These are phyloP conservation scores for Eucidaris tribuloides DNA, from an alignment of 35 echinoderm and acorn worm genomes.

Conservation along the genomic window DNA sequence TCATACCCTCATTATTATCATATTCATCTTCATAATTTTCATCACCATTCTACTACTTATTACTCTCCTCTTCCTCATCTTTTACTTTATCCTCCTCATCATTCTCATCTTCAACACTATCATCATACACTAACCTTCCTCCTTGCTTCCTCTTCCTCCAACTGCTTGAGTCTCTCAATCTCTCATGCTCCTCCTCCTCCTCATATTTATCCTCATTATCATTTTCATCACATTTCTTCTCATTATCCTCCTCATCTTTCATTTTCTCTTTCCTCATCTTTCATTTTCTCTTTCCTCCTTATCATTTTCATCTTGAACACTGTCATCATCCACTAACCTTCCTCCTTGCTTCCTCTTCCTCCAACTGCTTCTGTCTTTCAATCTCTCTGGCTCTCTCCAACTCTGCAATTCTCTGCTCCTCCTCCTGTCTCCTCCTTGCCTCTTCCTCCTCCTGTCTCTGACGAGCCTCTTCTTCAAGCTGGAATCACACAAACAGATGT, in stretches of 20 bases:
- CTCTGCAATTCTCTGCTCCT: slow-evolving; percentile 73
- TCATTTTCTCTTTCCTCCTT: neutral
- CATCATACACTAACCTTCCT: slow-evolving; percentile 49
- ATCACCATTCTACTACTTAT: too few relatives aligned
- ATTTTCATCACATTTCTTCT: neutral
- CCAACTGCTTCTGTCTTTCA: slow-evolving; percentile 53
- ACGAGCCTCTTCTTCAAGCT: slow-evolving; percentile 95
- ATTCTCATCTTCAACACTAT: neutral
- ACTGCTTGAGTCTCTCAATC: neutral
- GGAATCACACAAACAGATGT: too few relatives aligned
- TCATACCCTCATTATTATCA: too few relatives aligned
- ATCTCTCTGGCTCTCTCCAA: slow-evolving; percentile 76
- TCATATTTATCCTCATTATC: neutral
- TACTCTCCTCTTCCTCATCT: too few relatives aligned
- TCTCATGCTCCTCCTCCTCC: neutral
- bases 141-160: too few relatives aligned
- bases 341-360: slow-evolving; percentile 75
- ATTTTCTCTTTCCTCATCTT: slow-evolving; percentile 8
- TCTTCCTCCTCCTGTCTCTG: slow-evolving; percentile 86
- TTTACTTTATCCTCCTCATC: neutral
- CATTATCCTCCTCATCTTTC: slow-evolving; percentile 7
- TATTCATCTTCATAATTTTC: too few relatives aligned
- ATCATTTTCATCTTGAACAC: neutral
- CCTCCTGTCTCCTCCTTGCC: slow-evolving; percentile 37
- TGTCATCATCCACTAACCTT: slow-evolving; percentile 38